phyloP scores from a whole-genome alignment of 2,113 vertebrate species.

The Chauna torquata region DNA sequence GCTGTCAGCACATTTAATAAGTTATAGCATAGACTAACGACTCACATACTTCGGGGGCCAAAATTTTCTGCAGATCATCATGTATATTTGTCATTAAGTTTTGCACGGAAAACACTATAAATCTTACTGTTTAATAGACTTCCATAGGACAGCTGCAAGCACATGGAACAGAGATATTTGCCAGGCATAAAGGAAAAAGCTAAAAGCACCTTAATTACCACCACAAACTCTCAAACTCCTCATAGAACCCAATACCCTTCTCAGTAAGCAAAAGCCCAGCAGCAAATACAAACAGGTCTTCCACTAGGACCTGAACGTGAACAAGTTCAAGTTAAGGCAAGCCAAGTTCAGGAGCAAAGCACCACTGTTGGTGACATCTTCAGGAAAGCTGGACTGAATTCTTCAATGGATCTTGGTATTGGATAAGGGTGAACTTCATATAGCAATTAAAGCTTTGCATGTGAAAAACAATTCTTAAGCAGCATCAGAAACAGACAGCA shows the following conservation, averaged over 20 bases:
- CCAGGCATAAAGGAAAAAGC: not conserved
- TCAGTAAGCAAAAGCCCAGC: not conserved
- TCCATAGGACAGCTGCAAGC: not conserved
- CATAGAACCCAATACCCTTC: not conserved
- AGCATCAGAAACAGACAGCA: not conserved
- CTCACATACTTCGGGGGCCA: not conserved
- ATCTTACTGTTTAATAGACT: conserved; percentile 7
- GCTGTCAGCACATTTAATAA: conserved; percentile 24
- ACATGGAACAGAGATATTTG: not conserved
- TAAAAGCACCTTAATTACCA: conserved; percentile 5
- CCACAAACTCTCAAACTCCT: not conserved
- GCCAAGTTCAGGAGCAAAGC: not conserved
- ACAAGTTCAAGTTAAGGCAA: not conserved
- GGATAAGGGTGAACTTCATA: not conserved
- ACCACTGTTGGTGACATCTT: not conserved
- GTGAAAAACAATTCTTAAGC: not conserved
- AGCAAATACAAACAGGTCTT: not conserved
- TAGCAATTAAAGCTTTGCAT: not conserved
- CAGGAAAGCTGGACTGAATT: not conserved
- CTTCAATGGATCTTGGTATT: not conserved
- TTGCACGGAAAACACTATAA: conserved; percentile 13
- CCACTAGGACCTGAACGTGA: not conserved
- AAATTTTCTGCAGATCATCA: conserved; percentile 29
- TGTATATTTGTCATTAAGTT: conserved; percentile 28
- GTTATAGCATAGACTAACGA: conserved; percentile 17